Base-by-base conservation (phyloP, 2,888 invertebrate species). In the Morpho achilles region DNA sequence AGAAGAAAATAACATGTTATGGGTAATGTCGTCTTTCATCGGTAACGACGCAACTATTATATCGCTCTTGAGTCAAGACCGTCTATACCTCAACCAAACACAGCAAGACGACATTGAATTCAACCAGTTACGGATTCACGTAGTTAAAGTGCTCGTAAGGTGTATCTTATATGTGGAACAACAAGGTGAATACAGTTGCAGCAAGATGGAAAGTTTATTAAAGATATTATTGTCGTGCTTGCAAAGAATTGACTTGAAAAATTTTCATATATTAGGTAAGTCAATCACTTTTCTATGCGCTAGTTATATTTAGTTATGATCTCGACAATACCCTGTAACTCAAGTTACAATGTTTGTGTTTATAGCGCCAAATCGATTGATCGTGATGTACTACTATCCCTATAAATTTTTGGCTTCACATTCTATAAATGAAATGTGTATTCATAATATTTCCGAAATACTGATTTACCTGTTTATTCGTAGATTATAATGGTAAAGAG, bases 241-340 rank as follows among this genome's bases (percentile, higher is more conserved):
- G 69, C 79, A 84, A 10, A 82, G 73, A 65, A 69, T 87, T 1
- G 86, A 91, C 60, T 72, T 90, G 69, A 87, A 80, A 64, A 86
- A 91, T 69, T 91, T 91, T 76, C 88, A 89, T 69, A 82, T 82
- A 77, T 69, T 91, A 32, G 91, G 91, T 91, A 71, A 76, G 80
- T 53, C 44, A 1, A 1, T 8, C 9, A 0, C 32, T 43, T 43
- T 43, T 43, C 43, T 43, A 43, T n/a, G 8, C 43, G 3, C 43
- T n/a, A 3, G 32, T 32, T 16, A 32, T 32, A 32, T 32, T 32
- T 32, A 32, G 32, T 32, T 5, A 32, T 32, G 32, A 32, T 32
- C 32, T 5, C 32, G 32, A 32, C 3, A 32, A 32, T 32, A 32
- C 32, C 32, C 3, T 32, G 32, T 32, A 32, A 43, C 43, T 43